Conservation (phyloP, 2,113 vertebrate species). For the Camelus bactrianus region DNA sequence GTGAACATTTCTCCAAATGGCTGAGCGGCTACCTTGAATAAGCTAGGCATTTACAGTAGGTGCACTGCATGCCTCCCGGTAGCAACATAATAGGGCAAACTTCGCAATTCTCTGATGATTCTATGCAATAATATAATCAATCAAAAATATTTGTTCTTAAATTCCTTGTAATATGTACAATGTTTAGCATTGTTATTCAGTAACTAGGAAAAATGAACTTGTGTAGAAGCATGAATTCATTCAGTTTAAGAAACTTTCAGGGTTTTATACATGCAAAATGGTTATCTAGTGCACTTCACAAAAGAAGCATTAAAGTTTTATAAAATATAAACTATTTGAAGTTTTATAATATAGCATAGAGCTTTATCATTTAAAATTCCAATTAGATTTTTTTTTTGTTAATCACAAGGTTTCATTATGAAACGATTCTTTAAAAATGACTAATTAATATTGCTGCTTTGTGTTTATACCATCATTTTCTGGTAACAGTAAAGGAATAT, state of each 20-base stretch:
- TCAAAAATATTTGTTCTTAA: not conserved
- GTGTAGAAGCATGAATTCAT: not conserved
- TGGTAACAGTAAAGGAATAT: not conserved
- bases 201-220: not conserved
- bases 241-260: not conserved
- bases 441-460: not conserved
- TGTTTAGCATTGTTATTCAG: not conserved
- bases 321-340: not conserved
- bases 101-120: not conserved
- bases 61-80: not conserved
- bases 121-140: not conserved
- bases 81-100: not conserved
- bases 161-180: not conserved
- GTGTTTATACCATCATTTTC: not conserved
- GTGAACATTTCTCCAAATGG: not conserved
- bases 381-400: not conserved
- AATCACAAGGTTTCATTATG: not conserved
- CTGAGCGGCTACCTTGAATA: not conserved
- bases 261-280: not conserved
- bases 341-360: not conserved
- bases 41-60: not conserved
- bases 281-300: not conserved
- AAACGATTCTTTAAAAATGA: not conserved
- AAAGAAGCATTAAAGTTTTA: conserved; percentile 18
- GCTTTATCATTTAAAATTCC: not conserved